phyloP scores from a whole-genome alignment of 1,140 invertebrate species.

The Drosophila tropicalis region DNA sequence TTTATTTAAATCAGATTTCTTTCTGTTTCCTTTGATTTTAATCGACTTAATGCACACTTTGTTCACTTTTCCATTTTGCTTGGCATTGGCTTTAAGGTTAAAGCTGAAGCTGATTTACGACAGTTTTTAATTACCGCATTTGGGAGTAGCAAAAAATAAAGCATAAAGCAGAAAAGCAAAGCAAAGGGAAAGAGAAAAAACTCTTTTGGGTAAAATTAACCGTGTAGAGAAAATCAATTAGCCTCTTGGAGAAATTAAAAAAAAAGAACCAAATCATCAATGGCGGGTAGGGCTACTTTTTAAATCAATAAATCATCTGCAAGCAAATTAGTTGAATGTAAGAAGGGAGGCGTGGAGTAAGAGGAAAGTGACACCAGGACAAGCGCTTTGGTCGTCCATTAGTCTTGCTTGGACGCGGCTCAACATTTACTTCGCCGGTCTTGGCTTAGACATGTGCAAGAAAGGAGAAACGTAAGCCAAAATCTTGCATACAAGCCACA shows the following conservation, averaged over 20 bases:
- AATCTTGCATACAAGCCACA: conserved; percentile 62
- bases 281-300: conserved; percentile 37
- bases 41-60: too few relatives aligned
- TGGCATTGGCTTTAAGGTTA: neutral
- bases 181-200: conserved; percentile 34
- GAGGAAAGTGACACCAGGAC: conserved; percentile 8
- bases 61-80: neutral
- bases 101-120: conserved; percentile 46
- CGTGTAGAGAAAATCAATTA: conserved; percentile 74
- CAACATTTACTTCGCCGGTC: conserved; percentile 28
- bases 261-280: conserved; percentile 38
- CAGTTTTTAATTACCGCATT: conserved; percentile 73
- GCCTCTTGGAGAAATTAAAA: conserved; percentile 16
- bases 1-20: neutral
- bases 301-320: conserved; percentile 82
- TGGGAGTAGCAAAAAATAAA: conserved; percentile 12
- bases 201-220: conserved; percentile 68
- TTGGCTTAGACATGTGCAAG: conserved; percentile 57
- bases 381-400: conserved; percentile 49
- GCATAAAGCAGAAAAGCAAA: neutral
- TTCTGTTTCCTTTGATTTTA: neutral
- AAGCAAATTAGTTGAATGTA: conserved; percentile 73
- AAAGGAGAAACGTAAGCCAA: conserved; percentile 51
- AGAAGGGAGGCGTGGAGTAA: conserved; percentile 8
- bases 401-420: conserved; percentile 76